Evolutionary conservation across 2,888 invertebrate species (phyloP).

Genomic region (Scrobipalpa atriplicella): DNA sequence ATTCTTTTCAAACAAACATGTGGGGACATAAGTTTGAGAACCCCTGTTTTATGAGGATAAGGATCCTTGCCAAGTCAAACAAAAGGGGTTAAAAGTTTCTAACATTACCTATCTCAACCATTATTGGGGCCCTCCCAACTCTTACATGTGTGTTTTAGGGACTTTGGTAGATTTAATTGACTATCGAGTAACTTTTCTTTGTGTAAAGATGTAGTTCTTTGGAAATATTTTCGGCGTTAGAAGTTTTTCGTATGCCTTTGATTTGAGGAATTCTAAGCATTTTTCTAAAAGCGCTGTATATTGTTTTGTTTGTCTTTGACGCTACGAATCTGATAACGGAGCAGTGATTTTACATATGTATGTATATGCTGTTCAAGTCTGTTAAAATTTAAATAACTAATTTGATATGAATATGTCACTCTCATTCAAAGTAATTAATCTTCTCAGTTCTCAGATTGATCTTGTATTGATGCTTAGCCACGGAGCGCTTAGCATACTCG

Average conservation of each 20-base stretch:
- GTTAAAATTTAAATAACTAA: no score
- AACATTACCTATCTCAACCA: slow-evolving; percentile 26
- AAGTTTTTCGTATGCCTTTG: not conserved
- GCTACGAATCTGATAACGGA: no score
- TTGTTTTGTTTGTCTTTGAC: no score
- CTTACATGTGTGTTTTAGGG: slow-evolving; percentile 23
- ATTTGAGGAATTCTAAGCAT: not conserved
- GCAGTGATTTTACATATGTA: no score
- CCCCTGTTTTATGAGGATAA: slow-evolving; percentile 12
- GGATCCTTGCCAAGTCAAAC: slow-evolving; percentile 27
- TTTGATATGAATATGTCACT: no score
- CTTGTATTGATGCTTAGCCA: no score
- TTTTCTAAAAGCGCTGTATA: not conserved
- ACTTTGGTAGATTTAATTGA: slow-evolving; percentile 24
- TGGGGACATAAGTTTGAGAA: not conserved
- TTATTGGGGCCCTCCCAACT: slow-evolving; percentile 22
- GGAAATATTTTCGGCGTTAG: not conserved
- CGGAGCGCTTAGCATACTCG: no score
- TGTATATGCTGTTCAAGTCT: no score
- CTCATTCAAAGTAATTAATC: no score
- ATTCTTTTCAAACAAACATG: not conserved
- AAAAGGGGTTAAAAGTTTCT: slow-evolving; percentile 28
- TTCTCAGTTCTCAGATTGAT: no score
- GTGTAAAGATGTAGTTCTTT: slow-evolving; percentile 1
- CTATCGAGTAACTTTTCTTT: slow-evolving; percentile 25